A percentile compares a stretch with the other conserved stretches of the same genome.
Evolutionary conservation across 2,888 invertebrate species (phyloP).

Genomic region (Andrena flavipes): DNA sequence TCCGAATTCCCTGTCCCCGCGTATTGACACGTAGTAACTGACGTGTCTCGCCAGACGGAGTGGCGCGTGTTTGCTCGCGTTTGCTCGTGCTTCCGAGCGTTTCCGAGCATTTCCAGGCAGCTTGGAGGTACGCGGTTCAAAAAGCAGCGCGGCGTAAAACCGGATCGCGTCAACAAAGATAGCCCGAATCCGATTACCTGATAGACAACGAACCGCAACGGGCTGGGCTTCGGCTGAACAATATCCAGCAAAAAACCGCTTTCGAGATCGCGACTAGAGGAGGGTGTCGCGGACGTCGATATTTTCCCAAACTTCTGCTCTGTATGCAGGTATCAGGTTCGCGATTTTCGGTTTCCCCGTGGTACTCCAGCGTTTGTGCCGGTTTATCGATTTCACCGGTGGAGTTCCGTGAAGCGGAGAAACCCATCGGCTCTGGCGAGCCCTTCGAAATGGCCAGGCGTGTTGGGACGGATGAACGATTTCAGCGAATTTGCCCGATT

Average conservation of each 20-base stretch:
- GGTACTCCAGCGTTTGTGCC: conserved; percentile 10
- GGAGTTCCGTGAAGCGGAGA: conserved; percentile 4
- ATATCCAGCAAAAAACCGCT: neutral
- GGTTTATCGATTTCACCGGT: conserved; percentile 11
- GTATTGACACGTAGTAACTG: neutral
- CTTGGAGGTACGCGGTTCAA: neutral
- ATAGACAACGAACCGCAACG: conserved; percentile 20
- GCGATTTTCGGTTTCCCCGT: neutral
- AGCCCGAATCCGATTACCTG: conserved; percentile 45
- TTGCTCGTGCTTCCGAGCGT: neutral
- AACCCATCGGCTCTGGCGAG: neutral
- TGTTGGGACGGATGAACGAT: neutral
- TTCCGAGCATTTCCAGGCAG: neutral
- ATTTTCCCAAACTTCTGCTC: conserved; percentile 3
- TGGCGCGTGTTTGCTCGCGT: neutral
- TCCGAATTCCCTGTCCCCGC: neutral
- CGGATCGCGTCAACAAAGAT: conserved; percentile 14
- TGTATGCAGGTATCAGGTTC: neutral
- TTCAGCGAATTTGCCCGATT: neutral
- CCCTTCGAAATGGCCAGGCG: neutral
- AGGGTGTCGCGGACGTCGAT: neutral
- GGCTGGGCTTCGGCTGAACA: neutral
- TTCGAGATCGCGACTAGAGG: neutral
- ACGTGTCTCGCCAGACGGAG: neutral
- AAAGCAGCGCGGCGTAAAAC: neutral